Conservation (phyloP, 2,113 vertebrate genomes). For the Gasterosteus nipponicus region DNA sequence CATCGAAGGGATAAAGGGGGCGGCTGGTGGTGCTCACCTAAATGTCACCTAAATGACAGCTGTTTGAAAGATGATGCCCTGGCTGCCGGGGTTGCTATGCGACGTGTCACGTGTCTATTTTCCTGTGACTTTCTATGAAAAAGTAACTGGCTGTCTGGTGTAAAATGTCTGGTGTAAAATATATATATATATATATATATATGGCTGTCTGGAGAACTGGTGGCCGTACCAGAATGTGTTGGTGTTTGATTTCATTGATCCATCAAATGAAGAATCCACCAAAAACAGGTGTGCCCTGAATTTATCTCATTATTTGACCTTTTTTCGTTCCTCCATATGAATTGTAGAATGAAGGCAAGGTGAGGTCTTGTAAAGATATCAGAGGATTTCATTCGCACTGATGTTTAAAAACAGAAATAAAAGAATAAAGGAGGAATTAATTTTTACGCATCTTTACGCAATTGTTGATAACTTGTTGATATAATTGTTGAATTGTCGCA, state of each 20-base stretch:
- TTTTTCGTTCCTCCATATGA: background rate
- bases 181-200: background rate
- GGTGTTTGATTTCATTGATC: background rate
- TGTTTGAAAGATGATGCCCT: conserved; percentile 54
- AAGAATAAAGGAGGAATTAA: background rate
- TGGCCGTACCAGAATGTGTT: background rate
- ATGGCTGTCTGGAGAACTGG: background rate
- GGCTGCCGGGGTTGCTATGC: conserved; percentile 55
- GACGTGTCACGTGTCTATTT: conserved; percentile 28
- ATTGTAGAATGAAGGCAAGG: background rate
- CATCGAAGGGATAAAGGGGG: conserved; percentile 60
- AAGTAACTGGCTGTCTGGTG: conserved; percentile 10
- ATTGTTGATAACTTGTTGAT: no score
- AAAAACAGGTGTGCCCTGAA: background rate
- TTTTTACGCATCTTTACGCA: background rate
- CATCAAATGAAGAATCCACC: background rate
- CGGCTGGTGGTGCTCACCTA: conserved; percentile 66
- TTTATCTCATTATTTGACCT: background rate
- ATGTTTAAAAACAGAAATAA: background rate
- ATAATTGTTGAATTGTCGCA: no score
- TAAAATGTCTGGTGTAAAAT: conserved; percentile 5
- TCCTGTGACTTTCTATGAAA: conserved; percentile 26
- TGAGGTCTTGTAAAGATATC: background rate
- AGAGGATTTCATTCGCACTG: background rate
- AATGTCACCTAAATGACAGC: conserved; percentile 78